phyloP scores from a whole-genome alignment of 2,888 invertebrate genomes.

The Rotaria socialis region DNA sequence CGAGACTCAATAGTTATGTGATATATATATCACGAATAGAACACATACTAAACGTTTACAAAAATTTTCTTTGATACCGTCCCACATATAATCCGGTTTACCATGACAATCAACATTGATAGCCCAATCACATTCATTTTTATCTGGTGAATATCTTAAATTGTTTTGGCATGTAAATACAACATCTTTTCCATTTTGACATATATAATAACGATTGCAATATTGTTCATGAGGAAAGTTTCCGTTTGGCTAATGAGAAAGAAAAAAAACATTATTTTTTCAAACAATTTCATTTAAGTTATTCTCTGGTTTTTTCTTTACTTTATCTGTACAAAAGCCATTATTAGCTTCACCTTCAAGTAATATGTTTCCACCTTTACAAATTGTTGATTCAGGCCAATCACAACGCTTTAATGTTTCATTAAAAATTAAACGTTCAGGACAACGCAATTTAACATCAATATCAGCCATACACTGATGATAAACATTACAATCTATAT shows the following conservation, averaged over 20 bases:
- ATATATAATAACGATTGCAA: slow-evolving; percentile 46
- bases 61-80: slow-evolving; percentile 46
- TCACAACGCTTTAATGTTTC: slow-evolving; percentile 45
- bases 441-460: slow-evolving; percentile 45
- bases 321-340: slow-evolving; percentile 31
- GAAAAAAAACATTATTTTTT: too few species aligned
- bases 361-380: slow-evolving; percentile 41
- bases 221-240: slow-evolving; percentile 45
- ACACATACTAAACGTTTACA: slow-evolving; percentile 44
- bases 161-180: slow-evolving; percentile 47
- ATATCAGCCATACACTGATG: slow-evolving; percentile 46
- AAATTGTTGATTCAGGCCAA: slow-evolving; percentile 45
- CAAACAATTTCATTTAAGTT: too few species aligned
- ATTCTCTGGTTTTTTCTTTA: neutral
- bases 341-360: slow-evolving; percentile 37
- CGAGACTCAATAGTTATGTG: neutral
- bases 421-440: slow-evolving; percentile 45
- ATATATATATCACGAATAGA: neutral
- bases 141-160: slow-evolving; percentile 40
- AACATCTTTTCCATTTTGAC: slow-evolving; percentile 46
- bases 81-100: slow-evolving; percentile 47
- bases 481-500: slow-evolving; percentile 43
- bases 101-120: slow-evolving; percentile 43
- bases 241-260: slow-evolving; percentile 42
- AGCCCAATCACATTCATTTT: slow-evolving; percentile 47